Evolutionary conservation across 2,797 vertebrate species (phyloP).

Genomic region (Spea hammondii): DNA sequence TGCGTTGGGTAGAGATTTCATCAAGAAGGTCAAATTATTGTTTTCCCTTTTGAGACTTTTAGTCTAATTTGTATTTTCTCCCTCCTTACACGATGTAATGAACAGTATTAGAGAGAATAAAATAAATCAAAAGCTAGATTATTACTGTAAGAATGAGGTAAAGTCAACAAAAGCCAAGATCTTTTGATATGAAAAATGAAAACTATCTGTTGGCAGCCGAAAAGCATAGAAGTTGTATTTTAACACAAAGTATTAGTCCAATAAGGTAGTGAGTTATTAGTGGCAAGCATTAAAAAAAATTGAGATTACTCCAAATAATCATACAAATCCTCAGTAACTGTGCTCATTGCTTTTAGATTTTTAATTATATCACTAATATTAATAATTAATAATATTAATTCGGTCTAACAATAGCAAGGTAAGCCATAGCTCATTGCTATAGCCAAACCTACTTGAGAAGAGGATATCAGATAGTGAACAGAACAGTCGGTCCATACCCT

Average conservation of each 20-base stretch:
- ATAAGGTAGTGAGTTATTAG: constrained; percentile 32
- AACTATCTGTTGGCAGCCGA: too few relatives aligned
- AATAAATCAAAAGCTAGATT: constrained; percentile 37
- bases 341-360: not conserved
- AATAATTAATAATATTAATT: not conserved
- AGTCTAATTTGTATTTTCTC: constrained; percentile 25
- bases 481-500: too few relatives aligned
- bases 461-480: not conserved
- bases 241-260: constrained; percentile 36
- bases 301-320: too few relatives aligned
- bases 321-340: not conserved
- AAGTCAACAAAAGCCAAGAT: constrained; percentile 31
- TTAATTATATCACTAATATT: not conserved
- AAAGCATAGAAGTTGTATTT: too few relatives aligned
- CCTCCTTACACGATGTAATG: constrained; percentile 27
- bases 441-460: not conserved
- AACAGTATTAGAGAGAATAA: constrained; percentile 32
- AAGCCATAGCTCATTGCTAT: not conserved
- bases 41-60: not conserved
- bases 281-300: constrained; percentile 7
- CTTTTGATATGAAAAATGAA: constrained; percentile 36
- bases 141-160: constrained; percentile 1
- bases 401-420: not conserved
- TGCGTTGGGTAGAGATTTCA: too few relatives aligned
- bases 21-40: not conserved